Percentiles rank a stretch among this genome's conserved stretches.
Evolutionary conservation across 2,797 vertebrate genomes (phyloP).

Genomic region (Galagoides demidoff): DNA sequence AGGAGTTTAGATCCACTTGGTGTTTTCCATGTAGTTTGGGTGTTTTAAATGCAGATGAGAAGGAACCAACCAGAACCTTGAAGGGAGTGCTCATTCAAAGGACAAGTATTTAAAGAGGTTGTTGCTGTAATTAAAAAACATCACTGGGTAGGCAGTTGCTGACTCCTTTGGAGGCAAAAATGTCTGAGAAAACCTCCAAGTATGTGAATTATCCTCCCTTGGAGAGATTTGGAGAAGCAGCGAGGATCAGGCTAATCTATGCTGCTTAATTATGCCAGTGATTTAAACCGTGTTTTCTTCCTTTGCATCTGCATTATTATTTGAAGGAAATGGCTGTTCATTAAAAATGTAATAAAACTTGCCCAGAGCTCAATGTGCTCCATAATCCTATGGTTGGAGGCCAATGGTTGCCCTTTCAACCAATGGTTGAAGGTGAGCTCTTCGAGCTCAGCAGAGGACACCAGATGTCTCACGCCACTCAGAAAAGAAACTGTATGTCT

Average conservation of each 20-base stretch:
- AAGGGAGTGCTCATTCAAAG: conserved; percentile 2
- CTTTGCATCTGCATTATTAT: conserved; percentile 56
- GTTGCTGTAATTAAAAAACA: conserved; percentile 63
- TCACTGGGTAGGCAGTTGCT: conserved; percentile 51
- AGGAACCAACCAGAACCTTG: conserved; percentile 1
- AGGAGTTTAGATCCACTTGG: neutral
- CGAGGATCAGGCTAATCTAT: conserved; percentile 52
- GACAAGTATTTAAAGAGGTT: conserved; percentile 45
- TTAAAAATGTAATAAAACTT: conserved; percentile 52
- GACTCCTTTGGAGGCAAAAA: conserved; percentile 69
- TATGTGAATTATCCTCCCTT: conserved; percentile 52
- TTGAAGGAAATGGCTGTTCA: conserved; percentile 65
- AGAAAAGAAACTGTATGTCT: neutral
- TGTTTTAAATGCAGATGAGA: neutral
- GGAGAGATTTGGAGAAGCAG: conserved; percentile 55
- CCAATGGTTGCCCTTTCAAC: neutral
- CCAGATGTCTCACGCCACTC: neutral
- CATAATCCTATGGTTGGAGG: neutral
- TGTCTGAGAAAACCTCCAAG: conserved; percentile 48
- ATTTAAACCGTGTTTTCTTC: conserved; percentile 25
- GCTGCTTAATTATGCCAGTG: conserved; percentile 34
- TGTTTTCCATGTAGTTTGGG: neutral
- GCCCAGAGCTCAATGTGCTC: neutral
- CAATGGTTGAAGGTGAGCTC: neutral
- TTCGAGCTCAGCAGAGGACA: neutral